phyloP scores from a whole-genome alignment of 2,888 invertebrate genomes.

The Limnephilus marmoratus region DNA sequence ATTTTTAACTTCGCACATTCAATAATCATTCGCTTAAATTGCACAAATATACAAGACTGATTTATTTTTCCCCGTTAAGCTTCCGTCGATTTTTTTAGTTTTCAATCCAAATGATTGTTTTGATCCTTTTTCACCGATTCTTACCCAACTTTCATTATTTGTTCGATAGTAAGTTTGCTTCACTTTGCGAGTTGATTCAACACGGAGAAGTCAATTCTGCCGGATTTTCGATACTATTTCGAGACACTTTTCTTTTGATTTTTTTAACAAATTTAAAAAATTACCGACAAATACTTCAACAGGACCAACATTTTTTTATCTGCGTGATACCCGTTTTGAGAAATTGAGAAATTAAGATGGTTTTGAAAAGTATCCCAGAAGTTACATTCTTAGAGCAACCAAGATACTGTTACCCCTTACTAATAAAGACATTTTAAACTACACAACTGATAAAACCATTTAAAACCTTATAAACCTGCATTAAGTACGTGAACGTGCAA shows the following conservation, averaged over 20 bases:
- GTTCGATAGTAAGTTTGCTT: neutral
- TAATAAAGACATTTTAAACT: too few relatives aligned
- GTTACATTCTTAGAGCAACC: too few relatives aligned
- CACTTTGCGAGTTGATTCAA: neutral
- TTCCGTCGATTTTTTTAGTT: neutral
- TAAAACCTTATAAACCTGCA: too few relatives aligned
- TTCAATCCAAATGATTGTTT: neutral
- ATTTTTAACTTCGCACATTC: neutral
- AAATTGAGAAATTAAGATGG: too few relatives aligned
- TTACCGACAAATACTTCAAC: neutral
- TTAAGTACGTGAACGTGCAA: too few relatives aligned
- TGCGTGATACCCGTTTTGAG: too few relatives aligned
- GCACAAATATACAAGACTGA: neutral
- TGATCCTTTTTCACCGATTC: neutral
- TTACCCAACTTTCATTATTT: neutral
- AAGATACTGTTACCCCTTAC: too few relatives aligned
- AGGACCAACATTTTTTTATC: neutral
- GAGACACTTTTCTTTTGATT: neutral
- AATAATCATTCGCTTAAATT: neutral
- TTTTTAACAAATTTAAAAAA: neutral
- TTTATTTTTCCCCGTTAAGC: neutral
- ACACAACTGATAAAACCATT: too few relatives aligned
- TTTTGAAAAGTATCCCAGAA: too few relatives aligned
- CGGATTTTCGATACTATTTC: neutral
- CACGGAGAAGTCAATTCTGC: neutral